These are phyloP conservation scores for Homarus americanus DNA, from an alignment of 1,140 invertebrate species.

Conservation along the genomic window DNA sequence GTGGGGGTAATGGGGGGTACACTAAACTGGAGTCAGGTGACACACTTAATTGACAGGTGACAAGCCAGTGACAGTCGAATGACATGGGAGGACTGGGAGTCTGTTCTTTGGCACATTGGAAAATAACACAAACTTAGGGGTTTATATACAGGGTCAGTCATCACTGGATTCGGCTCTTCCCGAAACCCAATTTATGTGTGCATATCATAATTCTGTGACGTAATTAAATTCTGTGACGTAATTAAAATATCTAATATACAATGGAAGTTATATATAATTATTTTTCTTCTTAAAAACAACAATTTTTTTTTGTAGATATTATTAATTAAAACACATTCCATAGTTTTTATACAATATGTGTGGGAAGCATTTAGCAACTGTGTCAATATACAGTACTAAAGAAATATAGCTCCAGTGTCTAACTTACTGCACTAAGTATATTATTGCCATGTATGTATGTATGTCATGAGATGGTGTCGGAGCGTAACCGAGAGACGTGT, in stretches of 20 bases:
- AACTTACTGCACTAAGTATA: neutral
- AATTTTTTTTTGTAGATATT: conserved; percentile 10
- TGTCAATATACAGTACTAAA: neutral
- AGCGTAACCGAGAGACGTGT: neutral
- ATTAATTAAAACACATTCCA: conserved; percentile 6
- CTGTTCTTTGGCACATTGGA: neutral
- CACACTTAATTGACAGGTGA: conserved; percentile 1
- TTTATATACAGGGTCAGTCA: neutral
- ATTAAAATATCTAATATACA: conserved; percentile 21
- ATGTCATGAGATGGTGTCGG: neutral
- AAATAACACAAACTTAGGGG: neutral
- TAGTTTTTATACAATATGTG: conserved; percentile 10
- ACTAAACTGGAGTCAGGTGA: neutral
- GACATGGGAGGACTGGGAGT: neutral
- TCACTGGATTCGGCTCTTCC: neutral
- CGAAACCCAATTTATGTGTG: neutral
- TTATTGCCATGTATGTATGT: conserved; percentile 6
- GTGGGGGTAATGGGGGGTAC: neutral
- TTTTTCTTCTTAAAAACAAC: neutral
- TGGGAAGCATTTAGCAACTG: neutral
- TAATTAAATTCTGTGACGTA: neutral
- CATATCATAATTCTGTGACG: neutral
- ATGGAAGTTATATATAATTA: neutral
- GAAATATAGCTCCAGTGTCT: neutral
- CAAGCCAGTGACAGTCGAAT: neutral